Evolutionary conservation across 2,888 invertebrate species (phyloP).

Genomic region (Pyrrhosoma nymphula): DNA sequence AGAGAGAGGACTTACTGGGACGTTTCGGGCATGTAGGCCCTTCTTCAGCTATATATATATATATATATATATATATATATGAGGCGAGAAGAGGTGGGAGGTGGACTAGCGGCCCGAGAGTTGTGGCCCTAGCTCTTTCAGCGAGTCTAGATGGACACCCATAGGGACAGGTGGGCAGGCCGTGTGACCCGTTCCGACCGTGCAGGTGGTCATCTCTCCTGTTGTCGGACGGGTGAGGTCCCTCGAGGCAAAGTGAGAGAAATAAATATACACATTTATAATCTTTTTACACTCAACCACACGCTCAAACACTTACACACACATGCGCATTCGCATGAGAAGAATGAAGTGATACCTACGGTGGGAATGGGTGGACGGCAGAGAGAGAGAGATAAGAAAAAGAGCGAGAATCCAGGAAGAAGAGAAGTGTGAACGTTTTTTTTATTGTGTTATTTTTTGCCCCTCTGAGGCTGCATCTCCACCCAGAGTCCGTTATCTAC

Average conservation of each 20-base stretch:
- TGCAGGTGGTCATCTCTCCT: not conserved
- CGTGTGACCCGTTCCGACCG: not conserved
- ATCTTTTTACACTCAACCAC: not conserved
- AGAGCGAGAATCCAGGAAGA: not conserved
- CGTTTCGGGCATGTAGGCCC: too few relatives aligned
- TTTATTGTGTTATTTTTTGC: not conserved
- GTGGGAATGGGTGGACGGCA: not conserved
- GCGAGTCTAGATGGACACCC: not conserved
- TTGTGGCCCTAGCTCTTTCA: not conserved
- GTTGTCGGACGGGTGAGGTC: not conserved
- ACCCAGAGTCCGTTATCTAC: constrained; percentile 6
- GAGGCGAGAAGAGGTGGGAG: not conserved
- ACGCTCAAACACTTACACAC: not conserved
- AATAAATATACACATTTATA: not conserved
- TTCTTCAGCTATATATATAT: too few relatives aligned
- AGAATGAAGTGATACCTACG: not conserved
- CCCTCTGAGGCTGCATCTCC: not conserved
- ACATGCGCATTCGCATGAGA: too few relatives aligned
- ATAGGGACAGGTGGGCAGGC: not conserved
- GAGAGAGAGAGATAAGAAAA: not conserved
- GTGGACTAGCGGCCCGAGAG: not conserved
- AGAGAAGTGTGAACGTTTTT: not conserved
- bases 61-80: too few relatives aligned
- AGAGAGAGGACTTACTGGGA: too few relatives aligned
- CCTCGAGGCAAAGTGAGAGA: not conserved